A percentile compares a stretch with the other conserved stretches of the same genome.
phyloP scores from a whole-genome alignment of 1,140 invertebrate species.

The Drosophila nigromelanica region DNA sequence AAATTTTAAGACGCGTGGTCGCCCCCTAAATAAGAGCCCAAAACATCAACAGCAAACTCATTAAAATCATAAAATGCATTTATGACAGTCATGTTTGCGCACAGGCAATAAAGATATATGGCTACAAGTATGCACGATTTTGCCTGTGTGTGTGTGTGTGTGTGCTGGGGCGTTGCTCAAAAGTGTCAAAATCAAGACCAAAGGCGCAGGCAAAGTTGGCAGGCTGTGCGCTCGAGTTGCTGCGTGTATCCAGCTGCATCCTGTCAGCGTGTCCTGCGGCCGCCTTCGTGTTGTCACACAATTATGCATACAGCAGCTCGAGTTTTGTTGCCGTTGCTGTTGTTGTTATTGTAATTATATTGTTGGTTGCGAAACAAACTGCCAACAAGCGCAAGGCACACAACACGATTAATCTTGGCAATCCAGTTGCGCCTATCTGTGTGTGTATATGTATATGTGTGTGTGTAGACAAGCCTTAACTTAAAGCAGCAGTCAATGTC shows the following conservation, averaged over 20 bases:
- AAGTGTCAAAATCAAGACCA: slow-evolving; percentile 81
- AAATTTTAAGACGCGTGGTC: slow-evolving; percentile 1
- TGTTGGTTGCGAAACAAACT: slow-evolving; percentile 72
- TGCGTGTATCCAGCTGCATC: slow-evolving; percentile 61
- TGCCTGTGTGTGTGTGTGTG: neutral
- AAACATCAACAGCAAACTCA: slow-evolving; percentile 80
- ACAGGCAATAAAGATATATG: slow-evolving; percentile 61
- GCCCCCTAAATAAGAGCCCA: slow-evolving; percentile 5
- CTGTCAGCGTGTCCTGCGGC: slow-evolving; percentile 29
- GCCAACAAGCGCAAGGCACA: slow-evolving; percentile 47
- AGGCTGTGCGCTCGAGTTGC: slow-evolving; percentile 40
- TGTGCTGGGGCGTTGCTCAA: slow-evolving; percentile 54
- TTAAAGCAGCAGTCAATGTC: slow-evolving; percentile 29
- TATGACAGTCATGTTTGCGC: slow-evolving; percentile 77
- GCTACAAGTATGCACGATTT: neutral
- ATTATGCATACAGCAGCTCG: slow-evolving; percentile 74
- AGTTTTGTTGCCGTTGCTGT: slow-evolving; percentile 22
- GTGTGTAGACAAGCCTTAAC: neutral
- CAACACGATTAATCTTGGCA: slow-evolving; percentile 75
- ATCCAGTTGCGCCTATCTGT: slow-evolving; percentile 32
- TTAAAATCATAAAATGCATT: slow-evolving; percentile 82
- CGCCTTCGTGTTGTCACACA: slow-evolving; percentile 68
- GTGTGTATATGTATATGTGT: slow-evolving; percentile 10
- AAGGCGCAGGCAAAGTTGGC: slow-evolving; percentile 67
- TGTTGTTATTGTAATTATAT: slow-evolving; percentile 68